Evolutionary conservation across 2,797 vertebrate species (phyloP), one percentile per base, ranked within the genome.

Genomic region (Eidolon dupreanum): DNA sequence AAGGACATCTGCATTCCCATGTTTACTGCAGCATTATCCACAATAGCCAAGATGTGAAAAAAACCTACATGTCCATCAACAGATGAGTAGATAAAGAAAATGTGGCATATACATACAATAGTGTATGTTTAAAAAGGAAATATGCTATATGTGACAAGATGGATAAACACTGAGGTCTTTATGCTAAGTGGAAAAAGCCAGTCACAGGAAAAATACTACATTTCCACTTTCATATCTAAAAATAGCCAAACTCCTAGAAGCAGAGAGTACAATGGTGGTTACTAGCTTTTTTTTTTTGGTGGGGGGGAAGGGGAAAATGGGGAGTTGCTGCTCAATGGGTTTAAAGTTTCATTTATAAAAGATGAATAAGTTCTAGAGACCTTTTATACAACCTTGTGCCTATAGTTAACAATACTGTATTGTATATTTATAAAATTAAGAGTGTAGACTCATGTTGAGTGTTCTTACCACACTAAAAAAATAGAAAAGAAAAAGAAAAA

Each of bases 281-380:
- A 24, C 33, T 15, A 49, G 16, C 49, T 16, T 49, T 49, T 49
- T 46, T 13, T 46, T 28, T 38, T 20, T 38, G 57, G 16, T 5
- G 22, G 31, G 0, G 13, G 19, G 31, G 55, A 3, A 1, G 3
- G 2, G 0, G 6, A 0, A 6, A 22, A 13, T 38, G 16, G 1
- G 26, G n/a, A 68, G 24, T 38, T 55, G 24, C 24, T 68, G 6
- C 68, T 55, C 33, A 85, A 22, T 31, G 36, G 68, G 26, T 31
- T 15, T 68, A 41, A 70, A 70, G 46, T 55, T 26, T 85, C 33
- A 19, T 33, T 20, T 55, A 31, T 2, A 11, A 49, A 22, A 70
- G 6, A 70, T 22, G 49, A 85, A 22, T 38, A 55, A 55, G 26
- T 53, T 38, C 63, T 70, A 15, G 17, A 38, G 26, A 38, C 38